phyloP scores from a whole-genome alignment of 2,797 vertebrate species.

The Nothura maculosa region DNA sequence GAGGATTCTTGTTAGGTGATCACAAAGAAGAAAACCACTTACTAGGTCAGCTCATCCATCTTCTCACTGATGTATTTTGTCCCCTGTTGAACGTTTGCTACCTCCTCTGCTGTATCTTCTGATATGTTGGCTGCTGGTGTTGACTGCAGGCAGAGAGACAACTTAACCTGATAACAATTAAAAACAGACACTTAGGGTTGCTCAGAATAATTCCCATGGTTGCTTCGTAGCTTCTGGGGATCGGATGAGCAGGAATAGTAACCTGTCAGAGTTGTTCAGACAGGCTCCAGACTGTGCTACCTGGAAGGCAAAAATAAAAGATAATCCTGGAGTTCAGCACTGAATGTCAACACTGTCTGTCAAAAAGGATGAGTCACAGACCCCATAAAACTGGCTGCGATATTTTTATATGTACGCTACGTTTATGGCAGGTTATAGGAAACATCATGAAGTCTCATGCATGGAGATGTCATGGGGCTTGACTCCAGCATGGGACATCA shows the following conservation, averaged over 20 bases:
- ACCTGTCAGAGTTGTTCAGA: not conserved
- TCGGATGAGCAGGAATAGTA: not conserved
- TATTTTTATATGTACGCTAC: not conserved
- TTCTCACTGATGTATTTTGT: not conserved
- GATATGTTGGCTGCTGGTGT: not conserved
- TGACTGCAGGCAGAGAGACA: not conserved
- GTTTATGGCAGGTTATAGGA: not conserved
- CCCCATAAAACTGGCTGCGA: not conserved
- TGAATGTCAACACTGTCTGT: not conserved
- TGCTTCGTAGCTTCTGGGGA: not conserved
- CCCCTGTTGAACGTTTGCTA: not conserved
- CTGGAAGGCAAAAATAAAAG: not conserved
- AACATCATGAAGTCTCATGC: not conserved
- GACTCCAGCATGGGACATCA: not conserved
- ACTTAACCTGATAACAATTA: not conserved
- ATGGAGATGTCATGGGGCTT: not conserved
- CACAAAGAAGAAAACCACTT: not conserved
- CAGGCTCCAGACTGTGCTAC: not conserved
- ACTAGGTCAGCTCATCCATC: not conserved
- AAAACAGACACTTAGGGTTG: not conserved
- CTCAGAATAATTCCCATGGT: not conserved
- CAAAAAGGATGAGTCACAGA: not conserved
- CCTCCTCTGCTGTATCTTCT: not conserved
- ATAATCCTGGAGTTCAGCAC: not conserved
- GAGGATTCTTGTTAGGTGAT: not conserved